These are phyloP conservation scores for Morpho achilles DNA, from an alignment of 2,888 invertebrate genomes.

Conservation along the genomic window DNA sequence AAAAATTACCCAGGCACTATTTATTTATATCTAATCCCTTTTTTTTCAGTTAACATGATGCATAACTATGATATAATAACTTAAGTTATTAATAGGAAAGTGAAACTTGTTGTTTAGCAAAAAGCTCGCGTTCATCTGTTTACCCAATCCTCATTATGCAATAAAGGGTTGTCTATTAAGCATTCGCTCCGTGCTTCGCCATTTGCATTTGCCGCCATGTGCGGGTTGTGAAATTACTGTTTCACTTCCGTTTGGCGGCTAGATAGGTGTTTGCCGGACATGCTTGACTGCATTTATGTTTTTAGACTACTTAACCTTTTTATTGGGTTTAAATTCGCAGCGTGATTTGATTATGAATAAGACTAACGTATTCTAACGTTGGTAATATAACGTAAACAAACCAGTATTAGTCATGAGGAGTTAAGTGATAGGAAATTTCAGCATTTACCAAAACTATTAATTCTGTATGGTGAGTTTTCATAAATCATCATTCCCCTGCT, in stretches of 20 bases:
- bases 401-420: too few relatives aligned
- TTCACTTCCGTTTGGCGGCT: slow-evolving; percentile 61
- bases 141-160: slow-evolving; percentile 60
- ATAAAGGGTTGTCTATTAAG: slow-evolving; percentile 62
- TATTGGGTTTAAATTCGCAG: not conserved
- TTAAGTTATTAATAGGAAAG: slow-evolving; percentile 47
- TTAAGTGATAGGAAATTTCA: too few relatives aligned
- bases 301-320: not conserved
- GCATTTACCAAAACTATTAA: too few relatives aligned
- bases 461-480: too few relatives aligned
- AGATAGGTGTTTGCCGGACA: slow-evolving; percentile 15
- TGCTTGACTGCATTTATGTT: not conserved
- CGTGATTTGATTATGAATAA: not conserved
- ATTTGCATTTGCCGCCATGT: slow-evolving; percentile 47
- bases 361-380: not conserved
- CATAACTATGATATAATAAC: not conserved
- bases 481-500: too few relatives aligned
- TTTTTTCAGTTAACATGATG: too few relatives aligned
- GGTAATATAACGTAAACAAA: not conserved
- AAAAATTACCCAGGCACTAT: too few relatives aligned
- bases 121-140: slow-evolving; percentile 49
- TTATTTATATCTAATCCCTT: too few relatives aligned
- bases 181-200: slow-evolving; percentile 39
- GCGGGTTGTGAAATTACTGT: slow-evolving; percentile 72
- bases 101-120: slow-evolving; percentile 60